Conservation (phyloP, 2,113 vertebrate species). For the Platycercus adscitus region DNA sequence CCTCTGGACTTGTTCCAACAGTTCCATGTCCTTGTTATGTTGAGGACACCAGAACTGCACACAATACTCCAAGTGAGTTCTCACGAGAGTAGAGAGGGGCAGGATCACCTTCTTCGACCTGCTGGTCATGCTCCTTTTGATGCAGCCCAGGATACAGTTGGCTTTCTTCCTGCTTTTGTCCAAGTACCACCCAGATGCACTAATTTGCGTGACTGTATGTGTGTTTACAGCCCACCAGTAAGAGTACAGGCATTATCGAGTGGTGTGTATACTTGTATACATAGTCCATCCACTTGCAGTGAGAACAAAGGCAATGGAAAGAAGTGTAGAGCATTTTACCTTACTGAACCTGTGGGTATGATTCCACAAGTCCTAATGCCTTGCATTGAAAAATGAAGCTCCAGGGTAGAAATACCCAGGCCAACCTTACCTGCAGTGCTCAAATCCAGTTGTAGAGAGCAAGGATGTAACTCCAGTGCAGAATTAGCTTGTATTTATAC, state of each 20-base stretch:
- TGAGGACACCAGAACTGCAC: too few species aligned
- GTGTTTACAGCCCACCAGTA: not conserved
- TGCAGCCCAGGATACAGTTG: too few species aligned
- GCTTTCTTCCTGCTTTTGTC: not conserved
- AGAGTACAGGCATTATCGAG: not conserved
- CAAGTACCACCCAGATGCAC: not conserved
- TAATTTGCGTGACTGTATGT: not conserved
- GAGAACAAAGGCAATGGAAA: not conserved
- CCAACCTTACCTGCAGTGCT: not conserved
- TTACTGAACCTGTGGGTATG: fast-evolving
- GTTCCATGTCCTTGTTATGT: too few species aligned
- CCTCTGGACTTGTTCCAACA: too few species aligned
- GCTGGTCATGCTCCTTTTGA: too few species aligned
- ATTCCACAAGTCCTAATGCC: not conserved
- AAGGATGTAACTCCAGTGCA: not conserved
- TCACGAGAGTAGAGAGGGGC: too few species aligned
- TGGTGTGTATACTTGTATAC: not conserved
- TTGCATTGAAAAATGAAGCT: not conserved
- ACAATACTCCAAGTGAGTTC: too few species aligned
- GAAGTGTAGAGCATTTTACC: not conserved
- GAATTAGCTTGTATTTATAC: not conserved
- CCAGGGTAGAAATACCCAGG: not conserved
- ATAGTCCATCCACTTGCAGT: not conserved
- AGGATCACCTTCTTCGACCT: too few species aligned
- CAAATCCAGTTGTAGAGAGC: not conserved